Conservation (phyloP, 2,888 invertebrate genomes). For the Abrostola tripartita region DNA sequence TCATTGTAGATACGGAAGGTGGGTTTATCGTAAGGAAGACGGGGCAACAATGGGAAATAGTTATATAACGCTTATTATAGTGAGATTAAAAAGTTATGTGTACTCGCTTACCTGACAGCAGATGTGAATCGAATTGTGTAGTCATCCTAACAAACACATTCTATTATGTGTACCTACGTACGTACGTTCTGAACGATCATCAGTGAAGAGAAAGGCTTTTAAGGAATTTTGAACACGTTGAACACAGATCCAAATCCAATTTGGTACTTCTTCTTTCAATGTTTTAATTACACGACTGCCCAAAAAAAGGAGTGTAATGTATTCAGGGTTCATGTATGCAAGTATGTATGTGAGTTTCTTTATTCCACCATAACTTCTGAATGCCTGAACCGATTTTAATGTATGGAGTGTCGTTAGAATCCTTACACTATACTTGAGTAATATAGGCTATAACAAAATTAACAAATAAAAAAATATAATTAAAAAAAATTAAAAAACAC, state of each 20-base stretch:
- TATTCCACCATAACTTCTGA: too few species aligned
- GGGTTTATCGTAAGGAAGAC: conserved; percentile 51
- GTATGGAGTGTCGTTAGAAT: too few species aligned
- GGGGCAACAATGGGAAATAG: conserved; percentile 50
- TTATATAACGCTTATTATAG: conserved; percentile 44
- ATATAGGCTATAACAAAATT: too few species aligned
- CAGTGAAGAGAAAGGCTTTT: conserved; percentile 30
- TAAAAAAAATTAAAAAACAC: too few species aligned
- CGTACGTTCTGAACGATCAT: neutral
- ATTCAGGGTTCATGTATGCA: too few species aligned
- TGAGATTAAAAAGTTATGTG: conserved; percentile 33
- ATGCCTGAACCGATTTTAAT: too few species aligned
- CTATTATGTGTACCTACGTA: conserved; percentile 13
- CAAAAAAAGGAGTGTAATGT: too few species aligned
- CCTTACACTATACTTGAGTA: too few species aligned
- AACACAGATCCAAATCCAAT: neutral
- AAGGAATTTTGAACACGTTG: neutral
- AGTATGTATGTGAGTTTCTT: too few species aligned
- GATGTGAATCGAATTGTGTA: conserved; percentile 25
- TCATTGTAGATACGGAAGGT: conserved; percentile 51
- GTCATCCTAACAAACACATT: conserved; percentile 39
- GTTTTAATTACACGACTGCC: too few species aligned
- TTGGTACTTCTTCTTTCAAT: too few species aligned
- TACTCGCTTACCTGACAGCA: conserved; percentile 16
- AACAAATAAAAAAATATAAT: too few species aligned